A percentile compares a stretch with the other conserved stretches of the same genome.
phyloP scores from a whole-genome alignment of 92 coral and sea anemone species.

The Desmophyllum pertusum region DNA sequence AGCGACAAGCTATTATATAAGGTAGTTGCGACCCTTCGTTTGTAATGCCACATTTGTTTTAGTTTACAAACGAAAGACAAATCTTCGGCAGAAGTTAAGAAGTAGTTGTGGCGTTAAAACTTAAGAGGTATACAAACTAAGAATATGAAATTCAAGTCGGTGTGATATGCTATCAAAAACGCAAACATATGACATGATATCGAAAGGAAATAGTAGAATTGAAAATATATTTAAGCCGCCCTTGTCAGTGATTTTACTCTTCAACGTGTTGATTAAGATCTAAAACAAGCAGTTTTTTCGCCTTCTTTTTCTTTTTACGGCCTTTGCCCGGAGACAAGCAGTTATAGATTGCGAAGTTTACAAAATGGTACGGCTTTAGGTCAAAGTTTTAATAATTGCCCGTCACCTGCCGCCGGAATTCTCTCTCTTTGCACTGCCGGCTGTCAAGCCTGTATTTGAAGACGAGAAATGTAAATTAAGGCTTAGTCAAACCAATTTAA shows the following conservation, averaged over 20 bases:
- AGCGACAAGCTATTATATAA: neutral
- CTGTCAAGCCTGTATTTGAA: conserved; percentile 14
- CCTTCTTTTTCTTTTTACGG: neutral
- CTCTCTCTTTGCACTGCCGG: neutral
- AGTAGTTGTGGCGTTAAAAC: neutral
- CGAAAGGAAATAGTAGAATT: neutral
- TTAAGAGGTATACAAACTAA: neutral
- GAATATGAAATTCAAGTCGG: neutral
- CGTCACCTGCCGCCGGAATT: conserved; percentile 28
- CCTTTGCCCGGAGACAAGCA: neutral
- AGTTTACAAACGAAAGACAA: neutral
- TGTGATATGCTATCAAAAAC: neutral
- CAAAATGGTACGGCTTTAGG: neutral
- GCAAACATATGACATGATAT: neutral
- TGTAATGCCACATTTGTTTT: neutral
- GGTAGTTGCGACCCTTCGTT: neutral
- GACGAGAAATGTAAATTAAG: conserved; percentile 18
- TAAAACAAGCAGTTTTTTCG: neutral
- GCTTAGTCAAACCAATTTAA: conserved; percentile 5
- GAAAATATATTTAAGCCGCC: neutral
- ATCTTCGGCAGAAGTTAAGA: neutral
- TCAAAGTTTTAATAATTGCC: neutral
- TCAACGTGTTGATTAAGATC: neutral
- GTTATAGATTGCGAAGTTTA: neutral
- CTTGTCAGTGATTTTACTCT: neutral